These are phyloP conservation scores for Scotopteryx bipunctaria DNA, from an alignment of 2,888 invertebrate species.

Conservation along the genomic window DNA sequence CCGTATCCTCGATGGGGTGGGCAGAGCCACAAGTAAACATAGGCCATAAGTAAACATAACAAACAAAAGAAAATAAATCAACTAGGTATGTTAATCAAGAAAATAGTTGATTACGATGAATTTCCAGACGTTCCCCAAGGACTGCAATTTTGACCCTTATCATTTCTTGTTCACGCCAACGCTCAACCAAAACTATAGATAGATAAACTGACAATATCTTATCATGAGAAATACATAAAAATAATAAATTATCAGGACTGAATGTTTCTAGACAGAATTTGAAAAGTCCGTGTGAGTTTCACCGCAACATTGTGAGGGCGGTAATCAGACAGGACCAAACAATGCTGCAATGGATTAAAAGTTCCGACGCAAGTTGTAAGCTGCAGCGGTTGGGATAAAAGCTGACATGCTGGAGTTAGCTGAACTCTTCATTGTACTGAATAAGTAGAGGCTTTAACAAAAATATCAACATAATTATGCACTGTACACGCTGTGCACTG, in stretches of 20 bases:
- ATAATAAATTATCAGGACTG: not conserved
- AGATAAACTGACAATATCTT: not conserved
- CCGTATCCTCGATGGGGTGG: no score
- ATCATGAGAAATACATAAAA: not conserved
- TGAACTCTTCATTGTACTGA: slow-evolving; percentile 21
- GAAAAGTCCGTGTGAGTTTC: slow-evolving; percentile 23
- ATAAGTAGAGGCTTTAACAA: not conserved
- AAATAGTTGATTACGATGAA: no score
- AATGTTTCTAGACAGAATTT: slow-evolving; percentile 18
- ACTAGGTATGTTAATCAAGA: no score
- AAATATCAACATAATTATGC: slow-evolving; percentile 2
- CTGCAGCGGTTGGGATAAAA: slow-evolving; percentile 21
- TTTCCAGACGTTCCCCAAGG: slow-evolving; percentile 6
- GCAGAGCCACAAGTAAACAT: no score
- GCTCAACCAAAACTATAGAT: not conserved
- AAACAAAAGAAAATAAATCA: no score
- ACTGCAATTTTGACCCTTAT: not conserved
- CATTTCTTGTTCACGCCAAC: not conserved
- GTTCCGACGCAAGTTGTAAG: slow-evolving; percentile 50
- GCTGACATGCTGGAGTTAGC: slow-evolving; percentile 19
- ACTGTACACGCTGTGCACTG: not conserved
- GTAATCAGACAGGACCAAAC: slow-evolving; percentile 68
- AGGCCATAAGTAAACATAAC: no score
- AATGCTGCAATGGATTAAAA: slow-evolving; percentile 74
- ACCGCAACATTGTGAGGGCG: slow-evolving; percentile 37